Conservation (phyloP, 2,797 vertebrate genomes). For the Muscicapa striata region DNA sequence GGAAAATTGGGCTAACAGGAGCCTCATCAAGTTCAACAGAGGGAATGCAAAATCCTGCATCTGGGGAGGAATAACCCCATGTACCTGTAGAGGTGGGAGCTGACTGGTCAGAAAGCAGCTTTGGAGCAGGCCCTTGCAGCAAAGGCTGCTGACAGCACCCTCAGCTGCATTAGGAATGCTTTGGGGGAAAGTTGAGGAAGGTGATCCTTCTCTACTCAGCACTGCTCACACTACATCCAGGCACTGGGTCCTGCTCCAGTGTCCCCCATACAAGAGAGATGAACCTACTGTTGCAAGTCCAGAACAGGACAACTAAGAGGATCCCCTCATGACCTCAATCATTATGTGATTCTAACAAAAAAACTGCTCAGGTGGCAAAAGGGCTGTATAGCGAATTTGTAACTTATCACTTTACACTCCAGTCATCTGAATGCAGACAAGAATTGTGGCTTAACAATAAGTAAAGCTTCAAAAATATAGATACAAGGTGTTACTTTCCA, state of each 20-base stretch:
- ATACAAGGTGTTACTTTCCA: background rate
- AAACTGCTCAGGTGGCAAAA: background rate
- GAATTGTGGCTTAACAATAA: background rate
- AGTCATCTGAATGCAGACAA: background rate
- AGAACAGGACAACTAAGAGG: background rate
- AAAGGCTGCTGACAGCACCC: background rate
- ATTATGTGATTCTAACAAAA: background rate
- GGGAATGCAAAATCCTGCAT: background rate
- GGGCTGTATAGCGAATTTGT: background rate
- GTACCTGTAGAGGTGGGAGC: background rate
- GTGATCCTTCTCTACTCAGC: background rate
- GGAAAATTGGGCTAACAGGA: background rate
- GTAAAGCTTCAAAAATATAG: background rate
- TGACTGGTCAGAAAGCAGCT: background rate
- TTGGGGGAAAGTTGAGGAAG: background rate
- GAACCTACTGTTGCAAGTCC: background rate
- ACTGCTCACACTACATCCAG: background rate
- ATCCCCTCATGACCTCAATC: background rate
- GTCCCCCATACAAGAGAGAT: rapidly evolving
- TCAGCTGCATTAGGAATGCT: background rate
- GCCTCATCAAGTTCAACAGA: background rate
- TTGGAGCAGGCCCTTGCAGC: background rate
- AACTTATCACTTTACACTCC: background rate
- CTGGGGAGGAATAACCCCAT: background rate
- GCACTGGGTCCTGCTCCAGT: background rate